Evolutionary conservation across 64 coral and sea anemone species (phyloP), one percentile per base, ranked within the genome.

Genomic region (Montipora cactus): DNA sequence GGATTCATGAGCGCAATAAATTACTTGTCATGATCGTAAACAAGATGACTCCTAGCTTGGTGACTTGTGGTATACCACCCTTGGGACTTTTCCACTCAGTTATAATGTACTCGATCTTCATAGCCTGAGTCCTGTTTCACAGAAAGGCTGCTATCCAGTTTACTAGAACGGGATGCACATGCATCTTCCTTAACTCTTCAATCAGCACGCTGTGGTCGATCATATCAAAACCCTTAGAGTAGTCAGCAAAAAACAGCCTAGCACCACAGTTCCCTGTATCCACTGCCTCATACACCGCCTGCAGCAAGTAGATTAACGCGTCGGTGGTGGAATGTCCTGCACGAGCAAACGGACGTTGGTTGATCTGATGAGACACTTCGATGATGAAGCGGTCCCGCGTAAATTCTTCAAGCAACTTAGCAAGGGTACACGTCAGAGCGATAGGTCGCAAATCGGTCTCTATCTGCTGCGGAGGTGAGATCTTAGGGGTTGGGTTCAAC

Each of bases 321-420:
- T 83, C 81, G 9, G 81, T 83, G 48, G 80, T 83, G 21, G 52
- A 83, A 25, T 83, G 80, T 0, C 80, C 55, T 3, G 15, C 15
- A 18, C 21, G 52, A 5, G 51, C 81, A 62, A 59, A 83, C 6
- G 66, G 81, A 61, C 52, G 81, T 11, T 57, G 81, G 57, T 83
- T 55, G 58, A 83, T 21, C 16, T 10, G 16, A 23, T 59, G 3
- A 58, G 81, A 83, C 58, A 83, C 25, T 83, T 83, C 9, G 13
- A 15, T 37, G 13, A 83, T 16, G 0, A 61, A 44, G 4, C 20
- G 49, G 49, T 83, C 49, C 20, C 57, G 81, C 13, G 49, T 47
- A 67, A 87, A 69, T 48, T 23, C 80, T 83, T 83, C 80, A 13
- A 57, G 5, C 10, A 83, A 51, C 80, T 83, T 83, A 5, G 80